A percentile compares a stretch with the other conserved stretches of the same genome.
Evolutionary conservation across 2,797 vertebrate genomes (phyloP).

Genomic region (Lepilemur ruficaudatus): DNA sequence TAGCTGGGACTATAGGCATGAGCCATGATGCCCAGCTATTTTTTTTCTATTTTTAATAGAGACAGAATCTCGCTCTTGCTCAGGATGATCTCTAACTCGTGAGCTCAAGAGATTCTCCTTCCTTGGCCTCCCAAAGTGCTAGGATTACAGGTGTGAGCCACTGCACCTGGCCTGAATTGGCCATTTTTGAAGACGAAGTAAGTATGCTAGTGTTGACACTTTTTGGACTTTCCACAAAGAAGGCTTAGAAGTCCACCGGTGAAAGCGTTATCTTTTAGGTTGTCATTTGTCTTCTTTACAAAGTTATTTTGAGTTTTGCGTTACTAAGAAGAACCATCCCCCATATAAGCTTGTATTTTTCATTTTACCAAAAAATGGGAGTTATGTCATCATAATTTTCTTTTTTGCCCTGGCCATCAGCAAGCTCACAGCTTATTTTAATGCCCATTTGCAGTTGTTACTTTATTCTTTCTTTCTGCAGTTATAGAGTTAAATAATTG

Average conservation of each 20-base stretch:
- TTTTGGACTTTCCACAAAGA: background rate
- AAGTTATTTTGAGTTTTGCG: background rate
- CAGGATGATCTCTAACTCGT: too few relatives aligned
- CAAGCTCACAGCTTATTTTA: background rate
- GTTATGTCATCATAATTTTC: background rate
- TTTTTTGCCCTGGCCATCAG: background rate
- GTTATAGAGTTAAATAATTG: background rate
- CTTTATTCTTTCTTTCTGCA: background rate
- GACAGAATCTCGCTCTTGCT: too few relatives aligned
- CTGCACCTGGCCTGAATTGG: background rate
- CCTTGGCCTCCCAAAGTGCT: too few relatives aligned
- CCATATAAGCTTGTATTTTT: background rate
- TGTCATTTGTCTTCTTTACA: background rate
- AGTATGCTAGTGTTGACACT: background rate
- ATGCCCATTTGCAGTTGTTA: background rate
- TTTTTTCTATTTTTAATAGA: too few relatives aligned
- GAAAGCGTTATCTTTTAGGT: background rate
- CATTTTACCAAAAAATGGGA: background rate
- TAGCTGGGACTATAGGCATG: too few relatives aligned
- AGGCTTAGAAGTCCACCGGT: background rate
- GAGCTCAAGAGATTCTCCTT: too few relatives aligned
- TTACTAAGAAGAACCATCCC: background rate
- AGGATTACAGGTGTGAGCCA: too few relatives aligned
- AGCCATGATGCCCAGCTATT: too few relatives aligned
- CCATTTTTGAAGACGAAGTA: background rate